phyloP scores from a whole-genome alignment of 2,888 invertebrate species.

The Allygus modestus region DNA sequence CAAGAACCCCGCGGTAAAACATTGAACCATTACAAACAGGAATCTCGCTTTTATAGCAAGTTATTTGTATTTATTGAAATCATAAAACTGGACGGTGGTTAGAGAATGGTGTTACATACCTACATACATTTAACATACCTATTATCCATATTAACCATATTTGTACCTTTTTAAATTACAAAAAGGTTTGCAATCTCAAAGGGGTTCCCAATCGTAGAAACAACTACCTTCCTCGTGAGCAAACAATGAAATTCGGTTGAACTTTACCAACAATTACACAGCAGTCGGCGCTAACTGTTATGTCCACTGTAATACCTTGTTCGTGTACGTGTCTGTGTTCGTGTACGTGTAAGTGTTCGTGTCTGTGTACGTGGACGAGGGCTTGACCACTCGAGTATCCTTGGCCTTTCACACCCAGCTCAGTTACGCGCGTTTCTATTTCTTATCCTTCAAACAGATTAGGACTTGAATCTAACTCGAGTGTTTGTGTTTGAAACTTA shows the following conservation, averaged over 20 bases:
- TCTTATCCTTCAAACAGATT: background rate
- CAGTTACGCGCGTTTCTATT: background rate
- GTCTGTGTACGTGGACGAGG: background rate
- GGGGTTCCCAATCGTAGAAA: too few relatives aligned
- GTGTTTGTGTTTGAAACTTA: too few relatives aligned
- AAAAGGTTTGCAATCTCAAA: too few relatives aligned
- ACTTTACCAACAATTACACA: background rate
- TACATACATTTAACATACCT: too few relatives aligned
- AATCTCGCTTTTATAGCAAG: too few relatives aligned
- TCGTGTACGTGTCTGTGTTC: background rate
- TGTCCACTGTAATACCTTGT: background rate
- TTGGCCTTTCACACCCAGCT: slow-evolving; percentile 37
- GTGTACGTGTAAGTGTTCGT: background rate
- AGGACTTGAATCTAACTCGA: background rate
- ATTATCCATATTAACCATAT: too few relatives aligned
- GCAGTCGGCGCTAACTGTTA: background rate
- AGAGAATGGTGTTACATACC: too few relatives aligned
- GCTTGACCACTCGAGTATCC: background rate
- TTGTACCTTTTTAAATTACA: too few relatives aligned
- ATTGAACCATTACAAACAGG: too few relatives aligned
- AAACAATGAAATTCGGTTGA: slow-evolving; percentile 13
- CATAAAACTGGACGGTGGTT: too few relatives aligned
- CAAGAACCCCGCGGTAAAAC: too few relatives aligned
- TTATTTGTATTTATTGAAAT: too few relatives aligned
- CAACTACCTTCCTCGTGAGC: background rate